Conservation (phyloP, 2,113 vertebrate genomes). For the Nestor notabilis region DNA sequence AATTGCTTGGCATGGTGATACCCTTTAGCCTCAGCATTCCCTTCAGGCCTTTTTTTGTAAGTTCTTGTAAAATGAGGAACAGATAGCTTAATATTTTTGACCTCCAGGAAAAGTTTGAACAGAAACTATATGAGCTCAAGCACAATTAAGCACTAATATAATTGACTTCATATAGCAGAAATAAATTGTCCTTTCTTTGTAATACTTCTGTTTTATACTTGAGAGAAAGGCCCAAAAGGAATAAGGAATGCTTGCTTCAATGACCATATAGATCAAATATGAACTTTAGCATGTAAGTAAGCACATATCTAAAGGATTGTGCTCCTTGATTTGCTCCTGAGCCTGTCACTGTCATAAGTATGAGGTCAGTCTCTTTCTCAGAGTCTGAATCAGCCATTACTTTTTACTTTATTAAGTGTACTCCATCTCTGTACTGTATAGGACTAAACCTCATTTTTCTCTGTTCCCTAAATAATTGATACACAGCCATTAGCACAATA, state of each 20-base stretch:
- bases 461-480: slow-evolving; percentile 24
- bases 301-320: background rate
- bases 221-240: background rate
- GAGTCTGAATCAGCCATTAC: background rate
- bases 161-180: background rate
- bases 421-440: background rate
- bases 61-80: background rate
- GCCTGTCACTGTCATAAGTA: background rate
- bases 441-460: background rate
- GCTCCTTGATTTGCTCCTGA: slow-evolving; percentile 7
- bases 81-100: background rate
- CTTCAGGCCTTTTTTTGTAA: background rate
- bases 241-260: slow-evolving; percentile 7
- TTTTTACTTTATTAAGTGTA: slow-evolving; percentile 19
- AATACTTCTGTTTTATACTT: background rate
- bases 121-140: background rate
- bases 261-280: slow-evolving; percentile 13
- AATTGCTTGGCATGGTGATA: background rate
- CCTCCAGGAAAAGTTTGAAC: background rate
- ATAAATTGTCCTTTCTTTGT: background rate
- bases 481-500: background rate
- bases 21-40: background rate
- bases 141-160: background rate
- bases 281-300: slow-evolving; percentile 9
- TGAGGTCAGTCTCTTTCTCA: slow-evolving; percentile 19